These are phyloP conservation scores for Napeogenes sylphis DNA, from an alignment of 2,888 invertebrate genomes.

Conservation along the genomic window DNA sequence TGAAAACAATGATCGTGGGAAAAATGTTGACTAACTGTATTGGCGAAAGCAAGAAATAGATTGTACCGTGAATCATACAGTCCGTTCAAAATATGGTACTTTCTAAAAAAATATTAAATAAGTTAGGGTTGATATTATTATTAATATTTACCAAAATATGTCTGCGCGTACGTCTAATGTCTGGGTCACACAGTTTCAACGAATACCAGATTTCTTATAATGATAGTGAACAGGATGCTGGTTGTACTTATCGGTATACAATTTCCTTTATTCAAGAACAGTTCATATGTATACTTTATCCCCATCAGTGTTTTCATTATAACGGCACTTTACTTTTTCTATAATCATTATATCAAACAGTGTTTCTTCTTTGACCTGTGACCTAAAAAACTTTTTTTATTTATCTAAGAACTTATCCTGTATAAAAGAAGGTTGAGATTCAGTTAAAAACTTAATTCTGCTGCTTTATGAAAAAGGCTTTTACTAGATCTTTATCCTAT, in stretches of 20 bases:
- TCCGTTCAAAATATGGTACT: constrained; percentile 7
- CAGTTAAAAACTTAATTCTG: no score
- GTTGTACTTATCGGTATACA: constrained; percentile 23
- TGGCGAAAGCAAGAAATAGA: constrained; percentile 52
- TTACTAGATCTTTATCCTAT: no score
- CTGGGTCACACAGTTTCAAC: no score
- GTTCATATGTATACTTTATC: constrained; percentile 12
- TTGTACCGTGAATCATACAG: constrained; percentile 46
- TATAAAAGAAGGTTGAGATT: no score
- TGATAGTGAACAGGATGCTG: constrained; percentile 14
- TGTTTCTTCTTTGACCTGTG: not conserved
- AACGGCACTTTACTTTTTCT: constrained; percentile 10
- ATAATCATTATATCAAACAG: not conserved
- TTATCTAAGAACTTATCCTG: no score
- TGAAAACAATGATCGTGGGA: constrained; percentile 65
- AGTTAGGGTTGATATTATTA: no score
- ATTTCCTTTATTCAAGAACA: constrained; percentile 22
- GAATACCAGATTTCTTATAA: not conserved
- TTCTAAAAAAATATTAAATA: not conserved
- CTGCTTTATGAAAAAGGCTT: no score
- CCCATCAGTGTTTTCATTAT: constrained; percentile 17
- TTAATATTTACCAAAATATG: no score
- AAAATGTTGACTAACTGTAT: constrained; percentile 59
- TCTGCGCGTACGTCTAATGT: no score
- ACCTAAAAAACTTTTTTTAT: no score